Percentiles rank a stretch among this genome's conserved stretches.
Evolutionary conservation across 2,888 invertebrate species (phyloP).

Genomic region (Gari tellinella): DNA sequence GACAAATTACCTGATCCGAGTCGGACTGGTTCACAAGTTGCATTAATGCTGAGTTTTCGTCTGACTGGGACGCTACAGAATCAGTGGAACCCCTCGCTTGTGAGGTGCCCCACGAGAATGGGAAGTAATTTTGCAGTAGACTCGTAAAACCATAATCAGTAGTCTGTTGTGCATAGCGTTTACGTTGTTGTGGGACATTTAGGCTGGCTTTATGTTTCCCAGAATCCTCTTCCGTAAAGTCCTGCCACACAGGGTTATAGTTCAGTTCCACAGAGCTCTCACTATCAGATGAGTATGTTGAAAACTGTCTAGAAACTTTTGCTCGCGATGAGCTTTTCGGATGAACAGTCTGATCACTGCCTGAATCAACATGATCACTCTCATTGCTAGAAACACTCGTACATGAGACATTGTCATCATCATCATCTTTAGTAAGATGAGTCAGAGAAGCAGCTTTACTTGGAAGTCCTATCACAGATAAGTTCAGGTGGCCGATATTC

Average conservation of each 20-base stretch:
- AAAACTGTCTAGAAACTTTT: slow-evolving; percentile 14
- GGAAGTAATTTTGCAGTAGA: slow-evolving; percentile 41
- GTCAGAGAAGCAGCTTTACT: slow-evolving; percentile 19
- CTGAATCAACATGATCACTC: slow-evolving; percentile 40
- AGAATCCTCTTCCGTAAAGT: slow-evolving; percentile 10
- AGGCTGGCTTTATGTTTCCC: background rate
- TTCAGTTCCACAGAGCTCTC: slow-evolving; percentile 45
- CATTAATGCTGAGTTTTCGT: slow-evolving; percentile 48
- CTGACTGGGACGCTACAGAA: slow-evolving; percentile 47
- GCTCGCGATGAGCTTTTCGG: slow-evolving; percentile 6
- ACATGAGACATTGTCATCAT: slow-evolving; percentile 42
- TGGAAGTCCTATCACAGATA: slow-evolving; percentile 32
- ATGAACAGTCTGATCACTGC: background rate
- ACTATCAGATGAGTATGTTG: slow-evolving; percentile 40
- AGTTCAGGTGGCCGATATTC: slow-evolving; percentile 42
- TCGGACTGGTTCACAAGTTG: slow-evolving; percentile 47
- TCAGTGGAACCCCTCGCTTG: slow-evolving; percentile 44
- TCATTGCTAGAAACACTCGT: slow-evolving; percentile 51
- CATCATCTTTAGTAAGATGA: slow-evolving; percentile 6
- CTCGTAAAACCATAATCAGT: slow-evolving; percentile 31
- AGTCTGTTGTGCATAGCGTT: background rate
- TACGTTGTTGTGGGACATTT: background rate
- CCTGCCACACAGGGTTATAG: slow-evolving; percentile 34
- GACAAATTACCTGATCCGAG: slow-evolving; percentile 48
- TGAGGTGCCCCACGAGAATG: slow-evolving; percentile 27